phyloP scores from a whole-genome alignment of 2,113 vertebrate genomes.

The Heliornis fulica region DNA sequence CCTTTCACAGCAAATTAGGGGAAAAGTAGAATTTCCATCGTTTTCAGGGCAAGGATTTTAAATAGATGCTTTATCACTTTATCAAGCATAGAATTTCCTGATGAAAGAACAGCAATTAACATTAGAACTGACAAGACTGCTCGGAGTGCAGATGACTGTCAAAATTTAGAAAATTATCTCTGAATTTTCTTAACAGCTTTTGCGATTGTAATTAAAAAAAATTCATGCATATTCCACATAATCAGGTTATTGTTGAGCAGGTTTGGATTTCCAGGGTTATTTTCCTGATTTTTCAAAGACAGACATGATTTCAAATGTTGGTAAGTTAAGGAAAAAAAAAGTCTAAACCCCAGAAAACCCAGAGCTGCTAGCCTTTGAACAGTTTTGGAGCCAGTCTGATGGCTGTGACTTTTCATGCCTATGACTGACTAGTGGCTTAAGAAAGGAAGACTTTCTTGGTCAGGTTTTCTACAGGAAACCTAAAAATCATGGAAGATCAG shows the following conservation, averaged over 20 bases:
- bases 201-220: not conserved
- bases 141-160: conserved; percentile 22
- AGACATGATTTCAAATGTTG: not conserved
- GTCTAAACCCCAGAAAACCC: not conserved
- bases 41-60: conserved; percentile 50
- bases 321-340: not conserved
- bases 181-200: conserved; percentile 37
- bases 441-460: not conserved
- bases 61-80: conserved; percentile 52
- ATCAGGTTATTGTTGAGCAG: not conserved
- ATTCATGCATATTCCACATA: not conserved
- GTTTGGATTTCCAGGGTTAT: not conserved
- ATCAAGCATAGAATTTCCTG: conserved; percentile 43
- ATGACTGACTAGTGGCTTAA: not conserved
- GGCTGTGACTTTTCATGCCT: not conserved
- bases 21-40: conserved; percentile 1
- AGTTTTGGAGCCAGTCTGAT: not conserved
- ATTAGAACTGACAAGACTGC: conserved; percentile 33
- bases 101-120: conserved; percentile 59
- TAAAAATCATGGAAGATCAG: not conserved
- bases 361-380: not conserved
- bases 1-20: conserved; percentile 45
- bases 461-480: not conserved
- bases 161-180: conserved; percentile 53
- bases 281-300: conserved; percentile 19